Percentiles rank a stretch among this genome's conserved stretches.
Conservation (phyloP, 2,888 invertebrate species). For the Spialia ferax region DNA sequence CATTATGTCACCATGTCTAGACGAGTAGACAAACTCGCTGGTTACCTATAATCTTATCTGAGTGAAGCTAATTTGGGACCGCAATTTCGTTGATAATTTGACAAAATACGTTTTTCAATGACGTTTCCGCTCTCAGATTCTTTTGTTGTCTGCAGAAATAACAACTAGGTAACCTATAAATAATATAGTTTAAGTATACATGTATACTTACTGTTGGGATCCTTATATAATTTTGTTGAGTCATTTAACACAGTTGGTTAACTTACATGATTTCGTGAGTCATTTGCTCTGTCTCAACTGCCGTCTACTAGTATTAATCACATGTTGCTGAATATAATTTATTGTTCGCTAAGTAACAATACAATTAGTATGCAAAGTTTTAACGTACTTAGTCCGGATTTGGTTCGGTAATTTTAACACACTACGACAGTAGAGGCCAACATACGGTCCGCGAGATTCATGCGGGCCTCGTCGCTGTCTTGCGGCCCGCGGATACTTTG, state of each 20-base stretch:
- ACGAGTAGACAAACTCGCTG: slow-evolving; percentile 47
- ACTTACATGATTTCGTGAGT: slow-evolving; percentile 13
- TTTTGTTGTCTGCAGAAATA: slow-evolving; percentile 29
- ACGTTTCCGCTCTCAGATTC: slow-evolving; percentile 40
- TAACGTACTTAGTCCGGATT: neutral
- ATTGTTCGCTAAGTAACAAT: neutral
- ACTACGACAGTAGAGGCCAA: neutral
- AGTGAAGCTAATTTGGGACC: slow-evolving; percentile 40
- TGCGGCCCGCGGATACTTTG: no score
- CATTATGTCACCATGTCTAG: slow-evolving; percentile 63
- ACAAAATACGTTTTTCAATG: slow-evolving; percentile 43
- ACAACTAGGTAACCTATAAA: neutral
- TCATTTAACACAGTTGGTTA: no score
- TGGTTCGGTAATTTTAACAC: slow-evolving; percentile 1
- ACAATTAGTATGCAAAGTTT: slow-evolving; percentile 12
- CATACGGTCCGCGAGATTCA: no score
- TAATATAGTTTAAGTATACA: no score
- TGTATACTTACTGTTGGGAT: no score
- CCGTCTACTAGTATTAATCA: slow-evolving; percentile 2
- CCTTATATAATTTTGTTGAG: no score
- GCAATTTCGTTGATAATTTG: slow-evolving; percentile 51
- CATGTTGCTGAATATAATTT: neutral
- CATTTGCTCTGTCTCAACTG: slow-evolving; percentile 17
- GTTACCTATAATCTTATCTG: slow-evolving; percentile 40
- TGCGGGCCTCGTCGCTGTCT: no score